Conservation (phyloP, 2,888 invertebrate genomes). For the Morpho deidamia region DNA sequence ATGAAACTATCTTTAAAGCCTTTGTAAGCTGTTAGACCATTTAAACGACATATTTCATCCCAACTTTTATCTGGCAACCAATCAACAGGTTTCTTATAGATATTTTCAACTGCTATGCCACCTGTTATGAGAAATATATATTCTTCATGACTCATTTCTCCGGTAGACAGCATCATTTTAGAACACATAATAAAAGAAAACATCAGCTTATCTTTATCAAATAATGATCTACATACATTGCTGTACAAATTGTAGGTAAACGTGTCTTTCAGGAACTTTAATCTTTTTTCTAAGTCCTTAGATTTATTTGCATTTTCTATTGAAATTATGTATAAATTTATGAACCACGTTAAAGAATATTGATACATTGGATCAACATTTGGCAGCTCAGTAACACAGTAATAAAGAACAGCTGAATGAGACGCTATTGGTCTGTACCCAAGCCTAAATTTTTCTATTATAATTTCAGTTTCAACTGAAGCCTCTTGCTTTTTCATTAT, state of each 20-base stretch:
- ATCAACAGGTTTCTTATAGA: conserved; percentile 80
- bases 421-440: conserved; percentile 88
- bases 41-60: conserved; percentile 86
- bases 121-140: conserved; percentile 87
- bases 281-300: conserved; percentile 83
- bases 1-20: conserved; percentile 78
- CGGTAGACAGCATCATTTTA: conserved; percentile 80
- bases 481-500: conserved; percentile 90
- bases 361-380: conserved; percentile 94
- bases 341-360: conserved; percentile 92
- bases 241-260: conserved; percentile 89
- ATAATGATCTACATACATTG: conserved; percentile 90
- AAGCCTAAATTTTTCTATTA: conserved; percentile 86
- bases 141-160: conserved; percentile 79
- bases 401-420: conserved; percentile 88
- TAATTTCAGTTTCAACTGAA: conserved; percentile 85
- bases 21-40: conserved; percentile 71
- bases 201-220: conserved; percentile 90
- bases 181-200: conserved; percentile 89
- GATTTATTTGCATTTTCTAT: conserved; percentile 86
- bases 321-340: conserved; percentile 87
- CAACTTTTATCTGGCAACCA: conserved; percentile 88
- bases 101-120: conserved; percentile 83
- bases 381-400: conserved; percentile 89
- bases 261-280: conserved; percentile 84